A percentile compares a stretch with the other conserved stretches of the same genome.
Conservation (phyloP, 1,140 invertebrate genomes). For the Drosophila lacertosa region DNA sequence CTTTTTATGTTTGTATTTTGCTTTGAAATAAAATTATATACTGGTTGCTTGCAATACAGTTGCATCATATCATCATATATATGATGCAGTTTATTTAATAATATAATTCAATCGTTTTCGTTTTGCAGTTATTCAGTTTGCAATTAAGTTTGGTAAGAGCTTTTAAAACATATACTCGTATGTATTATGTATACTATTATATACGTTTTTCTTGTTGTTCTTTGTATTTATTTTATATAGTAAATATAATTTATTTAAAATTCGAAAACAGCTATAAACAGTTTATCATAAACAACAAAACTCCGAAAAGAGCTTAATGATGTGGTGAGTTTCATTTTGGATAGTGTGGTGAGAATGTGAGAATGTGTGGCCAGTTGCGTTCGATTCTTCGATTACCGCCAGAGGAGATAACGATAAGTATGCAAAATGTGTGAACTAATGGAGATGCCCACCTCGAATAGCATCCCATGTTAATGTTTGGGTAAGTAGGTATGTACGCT, state of each 20-base stretch:
- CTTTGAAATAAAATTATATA: slow-evolving; percentile 71
- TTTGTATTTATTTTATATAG: slow-evolving; percentile 59
- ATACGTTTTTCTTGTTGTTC: slow-evolving; percentile 48
- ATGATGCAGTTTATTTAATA: slow-evolving; percentile 66
- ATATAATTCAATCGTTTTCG: slow-evolving; percentile 60
- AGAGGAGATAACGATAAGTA: slow-evolving; percentile 14
- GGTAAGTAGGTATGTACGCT: not conserved
- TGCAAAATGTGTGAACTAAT: slow-evolving; percentile 18
- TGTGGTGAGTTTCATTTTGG: slow-evolving; percentile 38
- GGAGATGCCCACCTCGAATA: slow-evolving; percentile 9
- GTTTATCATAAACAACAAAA: slow-evolving; percentile 68
- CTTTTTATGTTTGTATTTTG: slow-evolving; percentile 41
- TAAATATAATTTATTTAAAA: slow-evolving; percentile 82
- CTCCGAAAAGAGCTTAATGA: slow-evolving; percentile 76
- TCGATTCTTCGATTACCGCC: slow-evolving; percentile 2
- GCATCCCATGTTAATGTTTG: not conserved
- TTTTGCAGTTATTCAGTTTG: slow-evolving; percentile 52
- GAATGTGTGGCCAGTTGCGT: slow-evolving; percentile 14
- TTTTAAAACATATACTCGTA: slow-evolving; percentile 72
- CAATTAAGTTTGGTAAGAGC: slow-evolving; percentile 60
- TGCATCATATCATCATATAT: slow-evolving; percentile 55
- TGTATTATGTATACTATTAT: slow-evolving; percentile 52
- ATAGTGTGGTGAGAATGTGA: slow-evolving; percentile 28
- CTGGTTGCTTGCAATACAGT: slow-evolving; percentile 66
- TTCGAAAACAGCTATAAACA: slow-evolving; percentile 81